Percentiles rank a stretch among this genome's conserved stretches.
Conservation (phyloP, 2,113 vertebrate species). For the Epinephelus cyanopodus region DNA sequence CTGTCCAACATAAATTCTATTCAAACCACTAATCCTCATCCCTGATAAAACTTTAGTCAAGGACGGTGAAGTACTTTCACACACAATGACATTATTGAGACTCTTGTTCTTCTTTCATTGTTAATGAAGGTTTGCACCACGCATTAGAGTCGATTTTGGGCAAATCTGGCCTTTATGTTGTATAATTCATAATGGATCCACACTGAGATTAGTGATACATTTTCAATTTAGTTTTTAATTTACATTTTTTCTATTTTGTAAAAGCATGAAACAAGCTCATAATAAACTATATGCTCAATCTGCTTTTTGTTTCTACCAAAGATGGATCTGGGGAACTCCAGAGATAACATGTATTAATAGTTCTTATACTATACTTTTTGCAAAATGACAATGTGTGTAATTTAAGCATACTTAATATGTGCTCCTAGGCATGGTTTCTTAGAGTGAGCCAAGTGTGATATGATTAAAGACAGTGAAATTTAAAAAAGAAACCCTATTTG, state of each 20-base stretch:
- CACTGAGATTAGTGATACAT: not conserved
- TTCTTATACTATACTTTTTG: not conserved
- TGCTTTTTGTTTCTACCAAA: not conserved
- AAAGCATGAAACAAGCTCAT: not conserved
- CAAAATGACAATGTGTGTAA: not conserved
- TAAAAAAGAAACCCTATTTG: not conserved
- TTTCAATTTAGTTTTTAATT: not conserved
- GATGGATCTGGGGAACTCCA: not conserved
- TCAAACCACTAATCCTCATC: conserved; percentile 41
- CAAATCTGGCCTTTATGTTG: not conserved
- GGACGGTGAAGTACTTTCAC: not conserved
- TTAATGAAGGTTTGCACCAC: not conserved
- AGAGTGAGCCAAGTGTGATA: not conserved
- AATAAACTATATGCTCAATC: not conserved
- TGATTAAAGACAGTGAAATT: not conserved
- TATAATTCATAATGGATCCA: not conserved
- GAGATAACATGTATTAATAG: not conserved
- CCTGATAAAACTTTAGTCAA: not conserved
- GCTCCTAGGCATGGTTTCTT: not conserved
- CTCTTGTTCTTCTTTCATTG: not conserved
- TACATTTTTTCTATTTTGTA: not conserved
- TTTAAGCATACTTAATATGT: not conserved
- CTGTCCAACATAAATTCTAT: conserved; percentile 40
- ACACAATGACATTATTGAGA: not conserved
- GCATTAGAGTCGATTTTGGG: not conserved